Evolutionary conservation across 1,140 invertebrate genomes (phyloP).

Genomic region (Melipona quadrifasciata): DNA sequence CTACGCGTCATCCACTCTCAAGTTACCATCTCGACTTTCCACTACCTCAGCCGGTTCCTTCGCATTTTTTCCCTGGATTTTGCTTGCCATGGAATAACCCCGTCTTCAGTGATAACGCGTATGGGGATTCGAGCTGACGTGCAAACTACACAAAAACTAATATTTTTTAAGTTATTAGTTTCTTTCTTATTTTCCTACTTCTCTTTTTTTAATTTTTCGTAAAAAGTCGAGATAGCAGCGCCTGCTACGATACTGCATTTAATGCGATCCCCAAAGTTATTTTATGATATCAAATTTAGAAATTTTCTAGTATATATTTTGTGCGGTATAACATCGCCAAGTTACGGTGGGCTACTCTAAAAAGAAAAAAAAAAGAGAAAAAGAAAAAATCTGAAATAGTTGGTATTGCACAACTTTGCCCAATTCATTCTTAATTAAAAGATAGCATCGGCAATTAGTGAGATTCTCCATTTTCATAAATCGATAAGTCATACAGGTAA

Average conservation of each 20-base stretch:
- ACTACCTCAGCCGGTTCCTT: constrained; percentile 49
- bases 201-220: too few relatives aligned
- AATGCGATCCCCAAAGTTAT: neutral
- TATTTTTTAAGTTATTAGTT: neutral
- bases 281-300: neutral
- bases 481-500: neutral
- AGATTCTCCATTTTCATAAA: neutral
- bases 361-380: too few relatives aligned
- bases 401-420: too few relatives aligned
- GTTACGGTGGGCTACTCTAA: neutral
- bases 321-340: neutral
- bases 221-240: neutral
- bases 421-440: neutral
- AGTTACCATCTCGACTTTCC: constrained; percentile 60
- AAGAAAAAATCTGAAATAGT: too few relatives aligned
- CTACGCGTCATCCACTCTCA: constrained; percentile 54
- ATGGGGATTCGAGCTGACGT: constrained; percentile 43
- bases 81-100: constrained; percentile 27
- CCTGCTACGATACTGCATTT: neutral
- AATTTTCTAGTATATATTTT: neutral
- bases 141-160: constrained; percentile 25
- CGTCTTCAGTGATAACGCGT: constrained; percentile 32
- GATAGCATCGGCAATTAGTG: neutral
- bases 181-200: too few relatives aligned
- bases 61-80: constrained; percentile 49